Conservation (phyloP, 2,113 vertebrate genomes). For the Bothrops jararaca region DNA sequence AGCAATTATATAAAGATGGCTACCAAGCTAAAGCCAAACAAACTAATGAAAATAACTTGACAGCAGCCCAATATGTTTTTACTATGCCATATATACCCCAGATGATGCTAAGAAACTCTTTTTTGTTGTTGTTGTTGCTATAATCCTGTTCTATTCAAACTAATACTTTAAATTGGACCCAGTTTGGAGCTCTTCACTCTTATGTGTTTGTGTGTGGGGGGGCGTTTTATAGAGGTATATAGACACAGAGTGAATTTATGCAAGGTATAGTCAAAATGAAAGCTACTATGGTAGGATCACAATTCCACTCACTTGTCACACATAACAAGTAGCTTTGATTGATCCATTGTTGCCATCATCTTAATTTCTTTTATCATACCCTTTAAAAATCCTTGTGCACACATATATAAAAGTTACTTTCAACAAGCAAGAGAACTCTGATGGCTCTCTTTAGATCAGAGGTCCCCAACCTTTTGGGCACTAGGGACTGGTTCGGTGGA, state of each 20-base stretch:
- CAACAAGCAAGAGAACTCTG: not conserved
- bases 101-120: not conserved
- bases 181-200: not conserved
- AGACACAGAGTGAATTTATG: not conserved
- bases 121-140: not conserved
- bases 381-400: not conserved
- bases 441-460: not conserved
- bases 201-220: not conserved
- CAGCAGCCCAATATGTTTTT: not conserved
- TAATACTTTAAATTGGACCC: not conserved
- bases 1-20: not conserved
- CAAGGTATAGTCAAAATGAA: not conserved
- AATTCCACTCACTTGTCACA: not conserved
- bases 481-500: too few relatives aligned
- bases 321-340: not conserved
- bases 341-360: not conserved
- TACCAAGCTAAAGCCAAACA: not conserved
- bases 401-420: not conserved
- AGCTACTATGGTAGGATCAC: not conserved
- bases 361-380: not conserved
- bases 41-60: not conserved
- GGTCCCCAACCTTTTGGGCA: too few relatives aligned
- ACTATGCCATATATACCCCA: not conserved
- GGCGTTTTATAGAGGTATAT: accelerated
- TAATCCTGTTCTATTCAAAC: not conserved